phyloP scores from a whole-genome alignment of 1,140 invertebrate genomes.

The Triops longicaudatus region DNA sequence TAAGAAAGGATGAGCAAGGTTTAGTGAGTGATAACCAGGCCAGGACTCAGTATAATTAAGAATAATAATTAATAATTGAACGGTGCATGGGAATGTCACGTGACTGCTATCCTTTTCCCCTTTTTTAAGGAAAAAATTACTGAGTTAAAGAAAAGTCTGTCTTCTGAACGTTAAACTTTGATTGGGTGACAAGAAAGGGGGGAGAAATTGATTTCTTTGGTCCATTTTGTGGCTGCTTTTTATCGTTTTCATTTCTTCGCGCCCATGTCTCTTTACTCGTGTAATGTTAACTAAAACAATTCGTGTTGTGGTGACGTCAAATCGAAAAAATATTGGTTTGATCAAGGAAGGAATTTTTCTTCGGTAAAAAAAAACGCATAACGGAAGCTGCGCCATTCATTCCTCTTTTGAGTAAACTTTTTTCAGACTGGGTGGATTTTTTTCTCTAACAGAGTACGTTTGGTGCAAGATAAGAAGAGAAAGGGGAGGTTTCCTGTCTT shows the following conservation, averaged over 20 bases:
- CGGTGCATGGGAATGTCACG: slow-evolving; percentile 10
- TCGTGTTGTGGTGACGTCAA: background rate
- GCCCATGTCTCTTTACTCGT: background rate
- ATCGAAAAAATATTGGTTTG: background rate
- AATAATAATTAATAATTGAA: background rate
- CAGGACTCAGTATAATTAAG: slow-evolving; percentile 5
- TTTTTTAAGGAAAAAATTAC: no score
- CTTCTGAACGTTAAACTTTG: background rate
- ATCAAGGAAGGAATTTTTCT: no score
- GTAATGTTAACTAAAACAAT: background rate
- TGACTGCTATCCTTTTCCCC: slow-evolving; percentile 1
- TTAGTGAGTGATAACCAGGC: background rate
- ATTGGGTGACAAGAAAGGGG: background rate
- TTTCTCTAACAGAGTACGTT: background rate
- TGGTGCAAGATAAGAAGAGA: slow-evolving; percentile 1
- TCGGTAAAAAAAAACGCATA: background rate
- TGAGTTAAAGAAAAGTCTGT: background rate
- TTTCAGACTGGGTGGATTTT: slow-evolving; percentile 1
- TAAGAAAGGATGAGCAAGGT: background rate
- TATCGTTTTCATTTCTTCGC: slow-evolving; percentile 2
- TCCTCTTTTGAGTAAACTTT: background rate
- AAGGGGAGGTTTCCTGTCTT: background rate
- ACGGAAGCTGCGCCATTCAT: slow-evolving; percentile 4
- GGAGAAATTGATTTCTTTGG: background rate
- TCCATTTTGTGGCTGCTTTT: slow-evolving; percentile 8